Conservation (phyloP, 2,797 vertebrate genomes). For the Phrynocephalus guinanensis region DNA sequence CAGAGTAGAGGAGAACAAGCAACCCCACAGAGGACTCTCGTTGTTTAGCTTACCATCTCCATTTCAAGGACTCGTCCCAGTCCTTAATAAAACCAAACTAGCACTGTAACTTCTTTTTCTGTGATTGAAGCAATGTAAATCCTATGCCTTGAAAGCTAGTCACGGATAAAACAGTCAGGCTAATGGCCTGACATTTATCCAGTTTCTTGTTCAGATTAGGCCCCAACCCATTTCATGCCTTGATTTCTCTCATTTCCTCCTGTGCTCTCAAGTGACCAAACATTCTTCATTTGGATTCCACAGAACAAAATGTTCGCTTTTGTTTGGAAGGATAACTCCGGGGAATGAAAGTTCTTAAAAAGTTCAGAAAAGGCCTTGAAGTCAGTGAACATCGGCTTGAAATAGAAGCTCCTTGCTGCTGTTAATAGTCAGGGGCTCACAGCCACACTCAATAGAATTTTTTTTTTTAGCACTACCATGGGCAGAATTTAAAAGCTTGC, state of each 20-base stretch:
- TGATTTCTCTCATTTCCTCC: constrained; percentile 21
- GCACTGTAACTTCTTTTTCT: not conserved
- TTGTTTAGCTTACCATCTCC: not conserved
- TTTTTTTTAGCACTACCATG: not conserved
- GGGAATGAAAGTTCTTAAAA: not conserved
- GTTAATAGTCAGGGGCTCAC: not conserved
- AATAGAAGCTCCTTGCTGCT: not conserved
- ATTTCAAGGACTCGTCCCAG: not conserved
- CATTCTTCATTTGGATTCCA: constrained; percentile 24
- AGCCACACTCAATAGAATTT: not conserved
- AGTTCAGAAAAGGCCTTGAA: constrained; percentile 16
- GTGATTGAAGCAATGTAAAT: not conserved
- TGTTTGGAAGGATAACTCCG: constrained; percentile 10
- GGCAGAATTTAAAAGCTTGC: constrained; percentile 7
- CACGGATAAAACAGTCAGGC: not conserved
- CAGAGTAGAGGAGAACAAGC: not conserved
- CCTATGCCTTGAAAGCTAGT: not conserved
- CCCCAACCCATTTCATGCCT: not conserved
- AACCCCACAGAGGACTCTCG: not conserved
- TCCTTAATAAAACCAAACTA: not conserved
- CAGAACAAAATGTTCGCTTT: constrained; percentile 17
- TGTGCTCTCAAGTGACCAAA: constrained; percentile 19
- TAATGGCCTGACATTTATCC: not conserved
- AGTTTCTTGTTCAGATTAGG: constrained; percentile 10
- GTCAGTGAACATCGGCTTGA: constrained; percentile 2